Base-by-base conservation (phyloP, 2,888 invertebrate species). In the Yponomeuta malinellus region DNA sequence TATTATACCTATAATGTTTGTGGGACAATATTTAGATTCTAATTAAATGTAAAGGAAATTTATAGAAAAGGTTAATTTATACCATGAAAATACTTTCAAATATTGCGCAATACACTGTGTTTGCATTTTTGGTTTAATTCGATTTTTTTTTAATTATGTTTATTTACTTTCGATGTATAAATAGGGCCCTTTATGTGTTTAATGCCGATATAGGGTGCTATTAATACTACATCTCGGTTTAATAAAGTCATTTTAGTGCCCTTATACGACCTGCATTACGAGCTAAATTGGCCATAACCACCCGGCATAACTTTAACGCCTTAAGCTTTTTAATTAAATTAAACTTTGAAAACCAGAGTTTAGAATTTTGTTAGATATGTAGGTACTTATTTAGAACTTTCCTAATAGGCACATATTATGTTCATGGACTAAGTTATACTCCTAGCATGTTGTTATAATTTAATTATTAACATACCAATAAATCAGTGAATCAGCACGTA, bases 121-220 rank as follows among this genome's bases (percentile, higher is more conserved):
- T 59, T 2, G 1, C 5, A 12, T 15, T 59, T 15, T 15, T 33
- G 5, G 33, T 33, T 59, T 4, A 12, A 15, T 15, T 12, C 12
- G 15, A 59, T 15, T 52, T 15, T 59, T 0, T 8, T 59, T 59
- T 2, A 52, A 52, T 59, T 59, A 59, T 15, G 12, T 15, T 59
- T 15, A 15, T 59, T 12, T 2, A 15, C 52, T 12, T 59, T 12
- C 52, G 15, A 59, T 15, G 52, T 59, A 59, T 59, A 59, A 59
- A 59, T 15, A 59, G 52, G 2, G 52, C 52, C 52, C 52, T 70
- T 72, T 70, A 72, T 69, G 72, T 70, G 68, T 48, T 68, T 71
- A 70, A 67, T 48, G 37, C 48, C 23, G 68, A 63, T 59, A 59
- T 15, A 59, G 52, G 15, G 52, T 59, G 52, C 12, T 48, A 33